Evolutionary conservation across 2,888 invertebrate species (phyloP), one percentile per base, ranked within the genome.

Genomic region (Lycia hirtaria): DNA sequence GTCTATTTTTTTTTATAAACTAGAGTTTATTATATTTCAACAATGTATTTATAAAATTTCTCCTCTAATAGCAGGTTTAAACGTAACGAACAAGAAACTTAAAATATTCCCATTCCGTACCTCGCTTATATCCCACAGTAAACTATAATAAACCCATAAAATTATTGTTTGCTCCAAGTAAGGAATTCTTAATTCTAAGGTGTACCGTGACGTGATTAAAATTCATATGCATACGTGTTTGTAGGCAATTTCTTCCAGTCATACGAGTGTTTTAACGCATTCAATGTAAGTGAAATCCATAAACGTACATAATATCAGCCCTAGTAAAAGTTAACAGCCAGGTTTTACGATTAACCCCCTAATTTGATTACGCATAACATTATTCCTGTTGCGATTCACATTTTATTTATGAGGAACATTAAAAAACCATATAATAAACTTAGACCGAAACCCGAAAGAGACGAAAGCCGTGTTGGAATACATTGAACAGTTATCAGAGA

Each of bases 341-440:
- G 66, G 68, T 76, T 81, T 79, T 81, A 81, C 73, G 72, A 74
- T 73, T 73, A 75, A 71, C 68, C 68, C 56, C 70, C 67, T 80
- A 75, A 80, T 78, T 78, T 74, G 72, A 79, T 82, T 73, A 78
- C 60, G 64, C 67, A 71, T 76, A 63, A 67, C 63, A 71, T 77
- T 75, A 75, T 73, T 75, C 69, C 71, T 73, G 73, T 73, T 76
- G 68, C 73, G 68, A 72, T 71, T 58, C 59, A 63, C 64, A 56
- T 66, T 54, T 64, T 78, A 80, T 83, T 83, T 82, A 81, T 75
- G 66, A 60, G 47, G 49, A 59, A 67, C 71, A 78, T 81, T 73
- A 83, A 83, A 83, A 68, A n/a, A 59, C 60, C 66, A 64, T 78
- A 69, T 78, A 67, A 63, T 49, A 40, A 50, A 50, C 38, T 15